A percentile compares a stretch with the other conserved stretches of the same genome.
Evolutionary conservation across 2,113 vertebrate species (phyloP).

Genomic region (Octodon degus): DNA sequence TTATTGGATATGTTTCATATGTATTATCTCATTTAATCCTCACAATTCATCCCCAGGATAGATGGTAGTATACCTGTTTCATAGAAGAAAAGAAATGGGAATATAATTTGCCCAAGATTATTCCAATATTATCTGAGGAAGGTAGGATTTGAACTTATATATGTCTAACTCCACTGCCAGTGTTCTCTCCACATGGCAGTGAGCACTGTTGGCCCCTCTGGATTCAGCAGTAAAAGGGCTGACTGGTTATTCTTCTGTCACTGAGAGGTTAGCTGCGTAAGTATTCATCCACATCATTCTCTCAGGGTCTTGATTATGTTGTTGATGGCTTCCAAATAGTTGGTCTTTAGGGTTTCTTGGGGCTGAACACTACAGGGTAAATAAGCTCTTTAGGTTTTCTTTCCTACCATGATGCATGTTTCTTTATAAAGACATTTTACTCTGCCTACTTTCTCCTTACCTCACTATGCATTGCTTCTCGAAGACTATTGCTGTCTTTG

Average conservation of each 20-base stretch:
- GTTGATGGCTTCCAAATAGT: slow-evolving; percentile 29
- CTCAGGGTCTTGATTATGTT: slow-evolving; percentile 10
- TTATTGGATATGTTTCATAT: slow-evolving; percentile 25
- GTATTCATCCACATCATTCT: slow-evolving; percentile 26
- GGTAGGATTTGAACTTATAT: slow-evolving; percentile 21
- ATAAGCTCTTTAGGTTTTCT: slow-evolving; percentile 39
- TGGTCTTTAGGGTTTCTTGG: slow-evolving; percentile 45
- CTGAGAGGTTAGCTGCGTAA: slow-evolving; percentile 54
- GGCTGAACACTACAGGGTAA: not conserved
- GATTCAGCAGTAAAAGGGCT: slow-evolving; percentile 51
- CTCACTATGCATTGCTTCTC: not conserved
- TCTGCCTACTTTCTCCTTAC: slow-evolving; percentile 26
- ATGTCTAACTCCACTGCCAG: slow-evolving; percentile 33
- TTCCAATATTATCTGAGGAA: slow-evolving; percentile 31
- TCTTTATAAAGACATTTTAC: slow-evolving; percentile 40
- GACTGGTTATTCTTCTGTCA: slow-evolving; percentile 48
- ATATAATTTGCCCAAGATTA: slow-evolving; percentile 7
- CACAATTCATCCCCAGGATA: slow-evolving; percentile 49
- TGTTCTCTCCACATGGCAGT: slow-evolving; percentile 40
- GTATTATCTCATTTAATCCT: slow-evolving; percentile 56
- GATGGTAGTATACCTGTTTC: slow-evolving; percentile 2
- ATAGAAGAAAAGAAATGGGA: slow-evolving; percentile 33
- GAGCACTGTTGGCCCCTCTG: slow-evolving; percentile 46
- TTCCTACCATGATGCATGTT: slow-evolving; percentile 10
- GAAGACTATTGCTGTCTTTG: slow-evolving; percentile 30